These are phyloP conservation scores for Hybognathus amarus DNA, from an alignment of 2,797 vertebrate genomes.

Conservation along the genomic window DNA sequence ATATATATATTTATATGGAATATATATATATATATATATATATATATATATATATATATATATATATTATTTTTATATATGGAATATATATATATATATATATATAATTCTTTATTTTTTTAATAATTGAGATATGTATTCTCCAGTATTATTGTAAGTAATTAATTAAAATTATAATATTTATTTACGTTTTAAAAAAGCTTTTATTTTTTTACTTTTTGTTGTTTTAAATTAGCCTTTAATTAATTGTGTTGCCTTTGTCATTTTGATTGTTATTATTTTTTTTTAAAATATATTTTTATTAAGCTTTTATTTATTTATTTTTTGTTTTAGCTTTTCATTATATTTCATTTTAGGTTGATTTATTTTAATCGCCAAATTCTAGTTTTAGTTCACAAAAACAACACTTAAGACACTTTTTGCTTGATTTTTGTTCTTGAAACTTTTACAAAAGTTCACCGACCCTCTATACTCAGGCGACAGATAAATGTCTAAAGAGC, in stretches of 20 bases:
- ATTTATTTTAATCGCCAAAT: neutral
- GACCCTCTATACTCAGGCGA: neutral
- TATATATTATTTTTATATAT: too few species aligned
- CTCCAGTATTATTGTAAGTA: neutral
- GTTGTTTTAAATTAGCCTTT: neutral
- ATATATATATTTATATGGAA: too few species aligned
- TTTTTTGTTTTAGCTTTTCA: neutral
- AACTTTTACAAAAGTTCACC: neutral
- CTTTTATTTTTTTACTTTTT: neutral
- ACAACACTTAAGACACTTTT: neutral
- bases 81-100: too few species aligned
- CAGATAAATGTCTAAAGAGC: neutral
- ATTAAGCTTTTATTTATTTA: too few species aligned
- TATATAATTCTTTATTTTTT: too few species aligned
- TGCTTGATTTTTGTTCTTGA: neutral
- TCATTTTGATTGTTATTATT: neutral
- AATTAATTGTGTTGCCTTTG: neutral
- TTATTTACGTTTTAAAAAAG: neutral
- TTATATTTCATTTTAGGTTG: neutral
- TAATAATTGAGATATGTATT: too few species aligned
- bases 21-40: too few species aligned
- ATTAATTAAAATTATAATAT: neutral
- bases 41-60: too few species aligned
- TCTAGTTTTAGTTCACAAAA: neutral
- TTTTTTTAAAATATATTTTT: neutral